phyloP scores from a whole-genome alignment of 2,888 invertebrate species.

The Perithous albicinctus region DNA sequence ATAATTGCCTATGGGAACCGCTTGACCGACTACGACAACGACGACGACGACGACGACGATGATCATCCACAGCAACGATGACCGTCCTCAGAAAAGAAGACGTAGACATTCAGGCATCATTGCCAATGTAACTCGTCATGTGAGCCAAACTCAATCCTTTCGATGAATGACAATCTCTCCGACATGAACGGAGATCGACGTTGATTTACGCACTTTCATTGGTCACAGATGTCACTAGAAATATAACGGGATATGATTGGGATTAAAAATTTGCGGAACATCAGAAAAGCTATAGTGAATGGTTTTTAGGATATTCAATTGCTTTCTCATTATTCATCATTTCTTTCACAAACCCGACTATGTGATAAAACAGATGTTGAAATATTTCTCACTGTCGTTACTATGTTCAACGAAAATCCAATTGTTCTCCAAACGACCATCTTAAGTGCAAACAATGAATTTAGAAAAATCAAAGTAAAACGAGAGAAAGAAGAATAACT shows the following conservation, averaged over 20 bases:
- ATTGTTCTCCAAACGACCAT: background rate
- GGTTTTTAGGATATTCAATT: no score
- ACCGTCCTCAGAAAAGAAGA: background rate
- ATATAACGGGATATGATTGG: background rate
- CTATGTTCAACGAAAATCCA: background rate
- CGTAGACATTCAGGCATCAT: background rate
- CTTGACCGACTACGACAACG: constrained; percentile 53
- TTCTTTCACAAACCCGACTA: no score
- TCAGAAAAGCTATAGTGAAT: background rate
- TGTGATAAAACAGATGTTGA: no score
- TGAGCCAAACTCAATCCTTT: background rate
- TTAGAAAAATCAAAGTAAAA: background rate
- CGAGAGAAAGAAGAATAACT: background rate
- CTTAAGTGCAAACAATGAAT: background rate
- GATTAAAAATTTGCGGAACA: background rate
- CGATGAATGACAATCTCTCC: background rate
- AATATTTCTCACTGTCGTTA: no score
- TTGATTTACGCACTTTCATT: background rate
- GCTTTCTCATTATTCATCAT: no score
- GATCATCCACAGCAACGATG: constrained; percentile 2
- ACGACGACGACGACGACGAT: constrained; percentile 17
- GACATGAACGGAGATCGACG: constrained; percentile 9
- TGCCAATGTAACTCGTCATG: constrained; percentile 1
- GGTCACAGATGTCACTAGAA: background rate
- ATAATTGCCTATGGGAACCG: constrained; percentile 64